Conservation (phyloP, 2,888 invertebrate species). For the Chalcis sispes region DNA sequence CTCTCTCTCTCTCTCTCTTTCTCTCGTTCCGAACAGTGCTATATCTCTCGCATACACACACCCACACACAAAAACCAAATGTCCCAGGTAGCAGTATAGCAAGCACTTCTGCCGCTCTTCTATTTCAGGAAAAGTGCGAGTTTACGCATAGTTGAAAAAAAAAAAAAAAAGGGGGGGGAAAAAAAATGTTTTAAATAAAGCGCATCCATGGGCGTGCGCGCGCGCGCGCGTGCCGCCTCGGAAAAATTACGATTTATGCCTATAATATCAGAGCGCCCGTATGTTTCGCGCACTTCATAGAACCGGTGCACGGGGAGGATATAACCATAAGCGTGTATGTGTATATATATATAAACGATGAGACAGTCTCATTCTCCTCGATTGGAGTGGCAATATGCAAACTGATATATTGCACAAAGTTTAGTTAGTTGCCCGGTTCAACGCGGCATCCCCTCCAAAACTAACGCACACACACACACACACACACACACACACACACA, state of each 20-base stretch:
- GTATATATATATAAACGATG: conserved; percentile 32
- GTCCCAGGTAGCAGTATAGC: no score
- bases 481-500: no score
- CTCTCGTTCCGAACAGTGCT: no score
- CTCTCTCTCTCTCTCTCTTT: neutral
- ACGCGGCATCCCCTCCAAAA: no score
- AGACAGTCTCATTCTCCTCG: conserved; percentile 25
- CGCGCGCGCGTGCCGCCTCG: neutral
- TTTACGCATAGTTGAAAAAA: no score
- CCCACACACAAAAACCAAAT: no score
- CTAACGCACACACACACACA: no score
- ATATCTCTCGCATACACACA: no score
- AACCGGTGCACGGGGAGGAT: no score
- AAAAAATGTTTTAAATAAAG: conserved; percentile 43
- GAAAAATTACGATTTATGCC: conserved; percentile 44
- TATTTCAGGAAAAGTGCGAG: neutral
- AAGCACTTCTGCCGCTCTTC: conserved; percentile 12
- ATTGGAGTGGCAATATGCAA: conserved; percentile 62
- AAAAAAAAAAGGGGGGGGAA: no score
- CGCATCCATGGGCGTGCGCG: neutral
- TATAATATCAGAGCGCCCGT: conserved; percentile 34
- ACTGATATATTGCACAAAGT: conserved; percentile 60
- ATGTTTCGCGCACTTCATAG: conserved; percentile 3
- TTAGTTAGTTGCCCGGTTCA: conserved; percentile 38
- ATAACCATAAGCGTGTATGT: neutral